phyloP scores from a whole-genome alignment of 2,113 vertebrate species.

The Serinus canaria region DNA sequence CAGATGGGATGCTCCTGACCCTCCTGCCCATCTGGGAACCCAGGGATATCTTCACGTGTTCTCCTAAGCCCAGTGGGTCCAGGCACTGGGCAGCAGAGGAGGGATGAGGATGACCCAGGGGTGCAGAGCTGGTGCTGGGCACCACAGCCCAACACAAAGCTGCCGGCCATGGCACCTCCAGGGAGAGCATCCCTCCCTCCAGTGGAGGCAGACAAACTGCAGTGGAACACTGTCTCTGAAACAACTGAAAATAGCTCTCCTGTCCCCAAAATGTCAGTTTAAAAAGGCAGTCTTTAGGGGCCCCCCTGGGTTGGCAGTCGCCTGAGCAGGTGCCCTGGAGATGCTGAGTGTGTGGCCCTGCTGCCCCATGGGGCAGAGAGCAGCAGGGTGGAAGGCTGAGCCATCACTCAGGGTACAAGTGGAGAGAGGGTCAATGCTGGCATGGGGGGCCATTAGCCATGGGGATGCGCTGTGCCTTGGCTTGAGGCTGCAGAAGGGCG shows the following conservation, averaged over 20 bases:
- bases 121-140: neutral
- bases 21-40: neutral
- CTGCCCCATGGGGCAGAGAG: neutral
- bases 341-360: neutral
- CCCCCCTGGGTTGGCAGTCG: neutral
- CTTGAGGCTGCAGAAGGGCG: neutral
- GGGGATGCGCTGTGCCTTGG: accelerated
- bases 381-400: neutral
- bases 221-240: neutral
- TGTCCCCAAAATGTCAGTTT: constrained; percentile 57
- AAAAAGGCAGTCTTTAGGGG: neutral
- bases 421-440: neutral
- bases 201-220: neutral
- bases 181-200: neutral
- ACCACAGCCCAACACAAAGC: neutral
- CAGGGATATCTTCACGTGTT: neutral
- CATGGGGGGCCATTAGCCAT: accelerated
- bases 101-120: neutral
- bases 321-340: neutral
- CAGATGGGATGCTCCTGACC: neutral
- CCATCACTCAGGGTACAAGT: accelerated
- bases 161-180: neutral
- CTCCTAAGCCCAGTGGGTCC: neutral
- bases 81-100: neutral
- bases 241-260: constrained; percentile 36